A percentile compares a stretch with the other conserved stretches of the same genome.
Conservation (phyloP, 2,797 vertebrate genomes). For the Onychomys torridus region DNA sequence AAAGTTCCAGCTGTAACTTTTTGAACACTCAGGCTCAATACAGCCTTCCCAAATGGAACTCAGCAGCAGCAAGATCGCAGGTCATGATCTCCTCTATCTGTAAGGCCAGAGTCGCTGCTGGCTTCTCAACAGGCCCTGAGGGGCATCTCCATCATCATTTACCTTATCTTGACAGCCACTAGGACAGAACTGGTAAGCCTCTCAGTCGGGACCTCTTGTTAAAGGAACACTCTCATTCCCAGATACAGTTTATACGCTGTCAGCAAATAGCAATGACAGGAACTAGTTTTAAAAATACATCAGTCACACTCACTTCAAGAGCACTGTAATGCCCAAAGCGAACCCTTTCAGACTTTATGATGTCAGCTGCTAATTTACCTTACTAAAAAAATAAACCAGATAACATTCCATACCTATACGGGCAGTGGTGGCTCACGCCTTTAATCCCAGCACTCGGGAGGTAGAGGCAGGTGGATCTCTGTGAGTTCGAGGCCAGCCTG, state of each 20-base stretch:
- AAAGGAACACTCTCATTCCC: conserved; percentile 38
- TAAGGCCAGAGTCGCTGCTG: not conserved
- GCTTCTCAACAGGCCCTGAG: conserved; percentile 49
- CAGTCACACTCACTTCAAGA: conserved; percentile 50
- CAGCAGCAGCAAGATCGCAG: not conserved
- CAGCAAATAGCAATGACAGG: conserved; percentile 46
- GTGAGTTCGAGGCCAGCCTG: no score
- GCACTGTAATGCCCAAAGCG: not conserved
- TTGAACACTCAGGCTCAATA: conserved; percentile 13
- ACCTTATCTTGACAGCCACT: conserved; percentile 61
- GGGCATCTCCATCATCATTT: conserved; percentile 14
- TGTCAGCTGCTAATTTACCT: not conserved
- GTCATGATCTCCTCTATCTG: not conserved
- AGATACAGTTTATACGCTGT: conserved; percentile 49
- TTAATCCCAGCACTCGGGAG: no score
- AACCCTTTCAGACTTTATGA: conserved; percentile 36
- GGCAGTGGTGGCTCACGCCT: no score
- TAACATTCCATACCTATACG: not conserved
- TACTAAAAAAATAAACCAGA: conserved; percentile 40
- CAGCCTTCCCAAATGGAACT: not conserved
- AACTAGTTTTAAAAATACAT: not conserved
- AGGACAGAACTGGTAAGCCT: conserved; percentile 21
- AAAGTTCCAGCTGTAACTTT: not conserved
- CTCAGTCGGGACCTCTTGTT: conserved; percentile 9
- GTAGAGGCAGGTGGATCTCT: no score